Evolutionary conservation across 1,140 invertebrate genomes (phyloP), one percentile per base, ranked within the genome.

Genomic region (Vanessa atalanta): DNA sequence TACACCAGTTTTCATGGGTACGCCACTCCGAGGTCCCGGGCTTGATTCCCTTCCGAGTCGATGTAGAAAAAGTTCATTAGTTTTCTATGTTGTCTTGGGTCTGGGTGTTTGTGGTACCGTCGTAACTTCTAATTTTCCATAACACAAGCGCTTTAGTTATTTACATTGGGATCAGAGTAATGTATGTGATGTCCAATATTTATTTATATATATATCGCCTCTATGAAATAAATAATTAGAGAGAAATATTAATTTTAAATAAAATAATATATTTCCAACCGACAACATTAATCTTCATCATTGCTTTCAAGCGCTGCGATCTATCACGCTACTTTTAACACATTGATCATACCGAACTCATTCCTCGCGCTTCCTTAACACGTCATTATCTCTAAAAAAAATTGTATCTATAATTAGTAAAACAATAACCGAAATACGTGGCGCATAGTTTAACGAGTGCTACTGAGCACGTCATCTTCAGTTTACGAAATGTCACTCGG

Each of bases 401-500:
- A 70, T 57, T 68, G 48, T 50, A 50, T 81, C 83, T 88, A 85
- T 88, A 86, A 85, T 88, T 90, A 89, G 83, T 79, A 26, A 13
- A 67, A 77, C 72, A 78, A 83, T 83, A 72, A 72, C 26, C 5
- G 8, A 70, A 73, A 64, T 48, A 47, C 67, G 55, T 63, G 76
- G 20, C 26, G 3, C 26, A 31, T 31, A 0, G 26, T 4, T 3
- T 31, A 31, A 31, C 26, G 76, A 85, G 79, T 75, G 81, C 80
- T 79, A 81, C 55, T 79, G 76, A 82, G 66, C 87, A 83, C 87
- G 87, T 87, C 87, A 88, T 88, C 74, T 76, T 80, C 79, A 81
- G 88, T 86, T 85, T 89, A 88, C 84, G 75, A 76, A 80, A 86
- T 84, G 87, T 88, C 86, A 87, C 74, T 79, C 76, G 85, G 78